These are phyloP conservation scores for Lydus trimaculatus DNA, from an alignment of 2,888 invertebrate species.

Conservation along the genomic window DNA sequence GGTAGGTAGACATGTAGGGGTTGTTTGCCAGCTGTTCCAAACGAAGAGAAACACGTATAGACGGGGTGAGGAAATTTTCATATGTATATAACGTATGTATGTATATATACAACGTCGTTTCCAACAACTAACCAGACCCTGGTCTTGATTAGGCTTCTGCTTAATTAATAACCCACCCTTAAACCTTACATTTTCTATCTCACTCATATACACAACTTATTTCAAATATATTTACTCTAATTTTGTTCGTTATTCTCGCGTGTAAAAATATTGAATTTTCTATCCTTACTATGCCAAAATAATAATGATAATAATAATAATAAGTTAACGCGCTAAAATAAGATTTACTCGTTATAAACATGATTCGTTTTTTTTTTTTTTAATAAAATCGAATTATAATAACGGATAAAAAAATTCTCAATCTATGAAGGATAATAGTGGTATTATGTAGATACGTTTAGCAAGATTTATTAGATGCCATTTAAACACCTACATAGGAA, in stretches of 20 bases:
- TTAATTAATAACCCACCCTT: conserved; percentile 66
- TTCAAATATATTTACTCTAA: conserved; percentile 50
- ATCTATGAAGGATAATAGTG: not conserved
- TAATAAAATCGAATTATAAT: not conserved
- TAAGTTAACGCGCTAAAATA: not conserved
- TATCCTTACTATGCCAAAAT: conserved; percentile 32
- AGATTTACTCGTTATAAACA: not conserved
- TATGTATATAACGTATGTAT: conserved; percentile 36
- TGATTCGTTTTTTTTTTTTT: not conserved
- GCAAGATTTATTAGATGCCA: conserved; percentile 13
- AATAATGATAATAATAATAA: conserved; percentile 10
- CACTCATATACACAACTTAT: not conserved
- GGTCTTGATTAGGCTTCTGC: conserved; percentile 66
- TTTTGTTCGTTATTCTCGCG: conserved; percentile 56
- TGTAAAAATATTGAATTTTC: conserved; percentile 55
- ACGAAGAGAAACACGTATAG: not conserved
- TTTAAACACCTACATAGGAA: conserved; percentile 2
- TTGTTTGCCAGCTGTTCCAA: conserved; percentile 40
- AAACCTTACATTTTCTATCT: not conserved
- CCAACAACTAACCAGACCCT: conserved; percentile 39
- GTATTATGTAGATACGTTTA: conserved; percentile 5
- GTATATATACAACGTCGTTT: conserved; percentile 21
- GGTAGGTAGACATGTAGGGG: conserved; percentile 6
- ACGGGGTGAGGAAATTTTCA: conserved; percentile 34
- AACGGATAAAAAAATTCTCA: not conserved